These are phyloP conservation scores for Ctenicera cuprea DNA, from an alignment of 2,888 invertebrate species.

Conservation along the genomic window DNA sequence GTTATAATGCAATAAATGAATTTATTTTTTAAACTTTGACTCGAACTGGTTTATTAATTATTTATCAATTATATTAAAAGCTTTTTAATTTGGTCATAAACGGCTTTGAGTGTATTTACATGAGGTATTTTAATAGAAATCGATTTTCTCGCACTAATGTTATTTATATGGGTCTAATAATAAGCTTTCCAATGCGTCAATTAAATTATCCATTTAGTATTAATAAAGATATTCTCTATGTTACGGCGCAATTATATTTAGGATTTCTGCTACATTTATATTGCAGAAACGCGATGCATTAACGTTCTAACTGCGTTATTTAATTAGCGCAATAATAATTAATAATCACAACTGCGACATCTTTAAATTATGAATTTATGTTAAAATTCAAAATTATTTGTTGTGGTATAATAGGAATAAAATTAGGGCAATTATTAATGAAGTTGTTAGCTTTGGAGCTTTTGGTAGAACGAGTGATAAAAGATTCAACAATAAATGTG, in stretches of 20 bases:
- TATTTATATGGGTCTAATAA: background rate
- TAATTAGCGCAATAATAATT: conserved; percentile 3
- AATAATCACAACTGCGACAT: no score
- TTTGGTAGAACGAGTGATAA: no score
- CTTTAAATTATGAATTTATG: no score
- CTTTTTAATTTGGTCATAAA: no score
- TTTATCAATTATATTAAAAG: no score
- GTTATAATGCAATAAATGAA: background rate
- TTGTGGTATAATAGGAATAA: no score
- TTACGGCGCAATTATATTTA: background rate
- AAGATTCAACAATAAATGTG: background rate
- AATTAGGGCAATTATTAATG: no score
- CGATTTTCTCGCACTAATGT: background rate
- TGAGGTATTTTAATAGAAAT: background rate
- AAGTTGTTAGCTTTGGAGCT: background rate
- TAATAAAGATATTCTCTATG: conserved; percentile 13
- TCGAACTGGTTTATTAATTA: no score
- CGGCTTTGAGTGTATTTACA: no score
- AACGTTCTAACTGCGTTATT: conserved; percentile 14
- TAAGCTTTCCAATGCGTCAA: conserved; percentile 5
- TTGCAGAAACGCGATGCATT: conserved; percentile 21
- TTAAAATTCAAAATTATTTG: no score
- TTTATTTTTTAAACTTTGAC: no score
- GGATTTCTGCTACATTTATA: conserved; percentile 19
- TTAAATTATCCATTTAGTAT: conserved; percentile 7